Percentiles rank a stretch among this genome's conserved stretches.
Conservation (phyloP, 2,113 vertebrate genomes). For the Zosterops borbonicus region DNA sequence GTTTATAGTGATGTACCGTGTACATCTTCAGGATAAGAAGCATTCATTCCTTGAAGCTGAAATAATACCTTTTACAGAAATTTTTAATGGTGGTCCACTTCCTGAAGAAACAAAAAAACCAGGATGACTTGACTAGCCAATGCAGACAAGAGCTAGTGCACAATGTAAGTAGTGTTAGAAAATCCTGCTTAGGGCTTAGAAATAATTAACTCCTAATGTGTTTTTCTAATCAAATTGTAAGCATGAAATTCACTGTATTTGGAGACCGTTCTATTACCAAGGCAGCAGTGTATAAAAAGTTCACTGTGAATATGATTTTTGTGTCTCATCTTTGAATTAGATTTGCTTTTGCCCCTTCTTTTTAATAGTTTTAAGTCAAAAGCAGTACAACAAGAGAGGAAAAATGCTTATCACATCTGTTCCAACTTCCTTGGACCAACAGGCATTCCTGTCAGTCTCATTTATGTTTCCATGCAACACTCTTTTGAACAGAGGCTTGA, state of each 20-base stretch:
- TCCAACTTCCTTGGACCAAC: conserved; percentile 2
- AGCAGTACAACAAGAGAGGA: conserved; percentile 1
- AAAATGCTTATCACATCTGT: conserved; percentile 10
- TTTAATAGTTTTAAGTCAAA: conserved; percentile 50
- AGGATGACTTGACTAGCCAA: neutral
- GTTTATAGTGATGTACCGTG: neutral
- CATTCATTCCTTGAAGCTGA: conserved; percentile 2
- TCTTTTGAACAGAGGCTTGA: conserved; percentile 61
- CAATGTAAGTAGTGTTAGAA: neutral
- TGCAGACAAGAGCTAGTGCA: neutral
- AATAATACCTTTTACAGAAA: neutral
- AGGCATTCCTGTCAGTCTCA: conserved; percentile 6
- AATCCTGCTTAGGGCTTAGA: conserved; percentile 5
- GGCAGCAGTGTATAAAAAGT: conserved; percentile 23
- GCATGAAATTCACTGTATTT: conserved; percentile 42
- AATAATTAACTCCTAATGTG: conserved; percentile 60
- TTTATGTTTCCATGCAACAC: conserved; percentile 46
- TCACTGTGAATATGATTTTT: conserved; percentile 26
- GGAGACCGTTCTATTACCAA: conserved; percentile 16
- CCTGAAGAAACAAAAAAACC: neutral
- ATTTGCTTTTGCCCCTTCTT: neutral
- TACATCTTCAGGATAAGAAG: neutral
- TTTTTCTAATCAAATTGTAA: conserved; percentile 52
- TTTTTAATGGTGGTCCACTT: neutral
- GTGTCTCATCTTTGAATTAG: conserved; percentile 32